phyloP scores from a whole-genome alignment of 1,140 invertebrate genomes.

The Choristoneura fumiferana region DNA sequence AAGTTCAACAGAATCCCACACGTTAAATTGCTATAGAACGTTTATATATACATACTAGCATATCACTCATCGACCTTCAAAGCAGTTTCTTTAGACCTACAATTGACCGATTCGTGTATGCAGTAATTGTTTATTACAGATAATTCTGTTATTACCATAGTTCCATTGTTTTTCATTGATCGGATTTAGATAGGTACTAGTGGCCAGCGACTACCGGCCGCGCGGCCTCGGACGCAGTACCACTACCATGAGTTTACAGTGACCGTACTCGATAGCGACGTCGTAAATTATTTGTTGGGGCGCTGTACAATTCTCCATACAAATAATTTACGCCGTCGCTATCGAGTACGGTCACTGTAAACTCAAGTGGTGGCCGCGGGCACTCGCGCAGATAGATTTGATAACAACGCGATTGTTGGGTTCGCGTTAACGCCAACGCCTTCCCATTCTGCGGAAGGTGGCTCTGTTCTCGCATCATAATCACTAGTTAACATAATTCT shows the following conservation, averaged over 20 bases:
- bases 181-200: slow-evolving; percentile 11
- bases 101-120: slow-evolving; percentile 14
- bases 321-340: no score
- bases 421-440: slow-evolving; percentile 30
- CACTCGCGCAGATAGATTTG: slow-evolving; percentile 24
- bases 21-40: no score
- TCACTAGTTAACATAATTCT: no score
- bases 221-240: slow-evolving; percentile 28
- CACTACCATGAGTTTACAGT: no score
- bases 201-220: slow-evolving; percentile 18
- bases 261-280: no score
- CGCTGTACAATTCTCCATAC: no score
- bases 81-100: slow-evolving; percentile 4
- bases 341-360: no score
- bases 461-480: no score
- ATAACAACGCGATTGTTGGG: slow-evolving; percentile 43
- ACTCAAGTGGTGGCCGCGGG: background rate
- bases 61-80: slow-evolving; percentile 11
- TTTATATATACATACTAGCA: background rate
- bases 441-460: slow-evolving; percentile 29
- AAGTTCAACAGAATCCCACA: no score
- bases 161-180: slow-evolving; percentile 18
- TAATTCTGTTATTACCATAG: slow-evolving; percentile 18
- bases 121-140: slow-evolving; percentile 19
- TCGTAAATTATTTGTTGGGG: no score